Base-by-base conservation (phyloP, 2,888 invertebrate species). In the Gnatocerus cornutus region DNA sequence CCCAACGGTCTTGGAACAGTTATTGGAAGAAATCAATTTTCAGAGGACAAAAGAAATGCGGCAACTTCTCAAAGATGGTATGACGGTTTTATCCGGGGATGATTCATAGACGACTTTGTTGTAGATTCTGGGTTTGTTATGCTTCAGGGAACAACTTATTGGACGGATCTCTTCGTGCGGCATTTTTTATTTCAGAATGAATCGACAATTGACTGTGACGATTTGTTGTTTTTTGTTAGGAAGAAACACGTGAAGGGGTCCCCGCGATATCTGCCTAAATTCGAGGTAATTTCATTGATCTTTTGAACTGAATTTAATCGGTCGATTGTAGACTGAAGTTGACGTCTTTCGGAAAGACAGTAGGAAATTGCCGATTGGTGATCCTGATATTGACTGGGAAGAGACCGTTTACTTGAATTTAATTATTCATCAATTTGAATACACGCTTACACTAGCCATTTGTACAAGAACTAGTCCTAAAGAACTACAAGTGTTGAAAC, bases 371-470 rank as follows among this genome's bases (percentile, higher is more conserved):
- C 99, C 99, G 58, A 94, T 98, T 80, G 96, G 96, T 70, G 98
- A 99, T 87, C 94, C 95, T 45, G 95, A 95, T 82, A 93, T 98
- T 79, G 98, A 99, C 87, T 99, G 99, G 99, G 98, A 99, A 87
- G 99, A 99, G 88, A 99, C 98, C 67, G 97, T 99, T 74, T 99
- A 98, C 87, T 89, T 99, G 76, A 99, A 99, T 88, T 90, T 99
- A 85, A 93, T 99, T 79, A 94, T 99, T 83, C 99, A 99, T 87
- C 98, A 99, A 88, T 96, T 99, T 87, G 97, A 99, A 85, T 99
- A 99, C 87, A 97, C 95, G 70, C 89, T 99, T 71, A 99, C 99
- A 46, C 89, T 99, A 85, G 99, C 99, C 74, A 96, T 99, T 81
- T 99, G 99, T 87, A 98, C 98, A 72, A 90, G 99, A 82, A 99